Evolutionary conservation across 1,140 invertebrate species (phyloP).

Genomic region (Berghia stephanieae): DNA sequence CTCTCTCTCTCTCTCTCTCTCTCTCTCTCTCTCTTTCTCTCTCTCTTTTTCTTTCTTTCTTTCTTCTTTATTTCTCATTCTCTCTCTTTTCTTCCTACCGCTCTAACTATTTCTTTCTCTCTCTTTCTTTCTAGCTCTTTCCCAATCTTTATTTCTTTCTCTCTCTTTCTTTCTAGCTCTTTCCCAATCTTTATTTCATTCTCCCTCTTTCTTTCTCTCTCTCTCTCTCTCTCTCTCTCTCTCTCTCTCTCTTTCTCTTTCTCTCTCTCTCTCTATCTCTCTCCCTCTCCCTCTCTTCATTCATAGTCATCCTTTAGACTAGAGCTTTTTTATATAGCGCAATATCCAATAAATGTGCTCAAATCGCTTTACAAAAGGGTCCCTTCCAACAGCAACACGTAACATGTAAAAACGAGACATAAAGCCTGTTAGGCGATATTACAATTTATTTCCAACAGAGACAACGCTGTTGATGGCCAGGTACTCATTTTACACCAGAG

Average conservation of each 20-base stretch:
- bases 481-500: too few species aligned
- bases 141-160: background rate
- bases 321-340: too few species aligned
- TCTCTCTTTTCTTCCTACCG: background rate
- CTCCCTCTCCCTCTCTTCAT: too few species aligned
- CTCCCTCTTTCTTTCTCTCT: background rate
- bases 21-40: slow-evolving; percentile 13
- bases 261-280: too few species aligned
- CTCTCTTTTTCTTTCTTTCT: background rate
- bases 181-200: background rate
- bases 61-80: background rate
- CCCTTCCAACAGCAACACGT: too few species aligned
- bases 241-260: slow-evolving; percentile 9
- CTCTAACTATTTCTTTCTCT: slow-evolving; percentile 14
- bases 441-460: too few species aligned
- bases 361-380: too few species aligned
- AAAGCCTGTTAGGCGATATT: too few species aligned
- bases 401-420: too few species aligned
- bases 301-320: too few species aligned
- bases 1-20: background rate
- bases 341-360: too few species aligned
- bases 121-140: background rate
- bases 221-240: slow-evolving; percentile 21
- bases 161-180: background rate
- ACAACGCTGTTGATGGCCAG: too few species aligned